Evolutionary conservation across 2,888 invertebrate genomes (phyloP), one percentile per base, ranked within the genome.

Genomic region (Ischnura elegans): DNA sequence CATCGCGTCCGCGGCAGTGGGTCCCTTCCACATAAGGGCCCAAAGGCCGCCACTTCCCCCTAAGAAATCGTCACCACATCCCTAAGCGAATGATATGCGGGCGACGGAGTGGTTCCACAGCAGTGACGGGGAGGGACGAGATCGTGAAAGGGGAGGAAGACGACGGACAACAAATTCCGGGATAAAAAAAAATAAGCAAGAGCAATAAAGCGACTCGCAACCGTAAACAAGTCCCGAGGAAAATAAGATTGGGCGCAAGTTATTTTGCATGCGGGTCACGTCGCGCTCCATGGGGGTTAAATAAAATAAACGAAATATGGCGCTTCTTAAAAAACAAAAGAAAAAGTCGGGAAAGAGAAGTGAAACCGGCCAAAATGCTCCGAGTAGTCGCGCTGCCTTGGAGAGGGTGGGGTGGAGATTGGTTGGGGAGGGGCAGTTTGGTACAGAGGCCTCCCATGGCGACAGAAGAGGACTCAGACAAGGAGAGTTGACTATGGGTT

Each of bases 261-360:
- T 76, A 76, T 36, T 76, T 76, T 76, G 76, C 76, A 76, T 76
- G 76, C 76, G 76, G 36, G 76, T 76, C 76, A 76, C 76, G 36
- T 29, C 76, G 76, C 76, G 36, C 36, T 36, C 76, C 4, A 25
- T 36, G 76, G 76, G 76, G 76, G 76, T 76, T 76, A 76, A 76
- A 76, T 76, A 76, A 76, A 76, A 76, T 76, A 76, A 76, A 76
- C 29, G 76, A 76, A 5, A 61, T 13, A 76, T 36, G 36, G 36
- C 25, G 36, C 76, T 51, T 51, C 51, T 76, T 36, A 29, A 36
- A 36, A 36, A n/a, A n/a, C n/a, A n/a, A n/a, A n/a, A n/a, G n/a
- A n/a, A n/a, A n/a, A n/a, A n/a, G n/a, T n/a, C 36, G 36, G 36
- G 13, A 36, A 21, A 13, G 8, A 36, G 76, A 76, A 36, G 76